Evolutionary conservation across 2,888 invertebrate species (phyloP), one percentile per base, ranked within the genome.

Genomic region (Heliconius ethilla): DNA sequence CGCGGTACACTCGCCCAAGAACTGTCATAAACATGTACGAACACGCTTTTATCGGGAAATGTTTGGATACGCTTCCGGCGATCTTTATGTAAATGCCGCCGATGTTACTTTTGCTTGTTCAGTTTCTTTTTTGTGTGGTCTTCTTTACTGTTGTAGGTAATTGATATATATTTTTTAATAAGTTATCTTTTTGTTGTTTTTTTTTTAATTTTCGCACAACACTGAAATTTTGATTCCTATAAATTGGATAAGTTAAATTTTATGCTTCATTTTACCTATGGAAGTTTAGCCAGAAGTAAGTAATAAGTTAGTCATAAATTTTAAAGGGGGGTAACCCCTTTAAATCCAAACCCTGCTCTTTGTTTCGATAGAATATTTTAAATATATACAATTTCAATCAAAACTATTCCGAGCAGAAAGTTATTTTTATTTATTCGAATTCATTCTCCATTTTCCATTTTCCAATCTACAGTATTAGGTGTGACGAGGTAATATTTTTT

Each of bases 1-100:
- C 77, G 33, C 33, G 76, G 76, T 70, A 76, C 76, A 79, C 76
- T 80, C 72, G 79, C 67, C 76, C 81, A 80, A 82, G 78, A 83
- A 83, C 82, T 84, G 83, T 84, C 82, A 84, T 83, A 85, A 85
- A 86, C 84, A 86, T 83, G 81, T 75, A 78, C 79, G 81, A 84
- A 83, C 84, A 82, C 80, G 82, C 83, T 84, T 85, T 85, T 86
- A 87, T 86, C 85, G 84, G 80, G 78, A 79, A 85, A 85, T 84
- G 84, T 86, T 86, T 83, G 83, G 83, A 82, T 86, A 82, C 84
- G 83, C 84, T 84, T 78, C 80, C 73, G 84, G 85, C 82, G 74
- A 82, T 85, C 84, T 84, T 85, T 85, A 84, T 85, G 84, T 82
- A 85, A 81, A 86, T 85, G 76, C 78, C 80, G 76, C 78, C 80